Evolutionary conservation across 2,888 invertebrate species (phyloP).

Genomic region (Xylota segnis): DNA sequence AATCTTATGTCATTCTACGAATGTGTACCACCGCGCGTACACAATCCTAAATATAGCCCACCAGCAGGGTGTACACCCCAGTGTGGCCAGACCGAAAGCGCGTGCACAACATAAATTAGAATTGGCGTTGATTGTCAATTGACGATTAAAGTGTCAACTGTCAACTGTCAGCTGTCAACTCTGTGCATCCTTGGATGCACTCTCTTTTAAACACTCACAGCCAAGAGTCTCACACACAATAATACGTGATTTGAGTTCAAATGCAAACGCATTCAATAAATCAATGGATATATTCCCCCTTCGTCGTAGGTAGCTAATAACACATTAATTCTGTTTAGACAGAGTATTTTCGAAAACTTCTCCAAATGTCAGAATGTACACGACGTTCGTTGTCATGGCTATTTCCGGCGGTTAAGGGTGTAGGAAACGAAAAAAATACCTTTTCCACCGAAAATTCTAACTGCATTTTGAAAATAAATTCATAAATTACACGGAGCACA

Average conservation of each 20-base stretch:
- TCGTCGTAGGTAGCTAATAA: background rate
- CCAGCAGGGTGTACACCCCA: background rate
- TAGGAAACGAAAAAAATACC: background rate
- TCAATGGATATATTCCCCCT: conserved; percentile 28
- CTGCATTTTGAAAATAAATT: conserved; percentile 51
- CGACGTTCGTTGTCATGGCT: conserved; percentile 40
- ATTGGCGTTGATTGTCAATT: conserved; percentile 51
- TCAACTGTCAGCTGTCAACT: conserved; percentile 34
- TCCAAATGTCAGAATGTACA: conserved; percentile 25
- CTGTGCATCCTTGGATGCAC: conserved; percentile 37
- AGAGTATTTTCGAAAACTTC: conserved; percentile 28
- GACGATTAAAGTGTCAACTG: conserved; percentile 64
- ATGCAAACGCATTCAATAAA: conserved; percentile 19
- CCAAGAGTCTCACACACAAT: background rate
- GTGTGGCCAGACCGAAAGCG: conserved; percentile 13
- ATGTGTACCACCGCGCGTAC: conserved; percentile 30
- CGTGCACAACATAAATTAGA: conserved; percentile 38
- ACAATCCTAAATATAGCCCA: conserved; percentile 57
- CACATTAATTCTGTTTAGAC: conserved; percentile 13
- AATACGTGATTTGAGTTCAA: conserved; percentile 53
- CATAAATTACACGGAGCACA: conserved; percentile 3
- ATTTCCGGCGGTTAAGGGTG: conserved; percentile 42
- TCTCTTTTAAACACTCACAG: conserved; percentile 5
- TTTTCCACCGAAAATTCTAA: conserved; percentile 11
- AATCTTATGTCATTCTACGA: conserved; percentile 67